phyloP scores from a whole-genome alignment of 2,113 vertebrate genomes.

The Gopherus evgoodei region DNA sequence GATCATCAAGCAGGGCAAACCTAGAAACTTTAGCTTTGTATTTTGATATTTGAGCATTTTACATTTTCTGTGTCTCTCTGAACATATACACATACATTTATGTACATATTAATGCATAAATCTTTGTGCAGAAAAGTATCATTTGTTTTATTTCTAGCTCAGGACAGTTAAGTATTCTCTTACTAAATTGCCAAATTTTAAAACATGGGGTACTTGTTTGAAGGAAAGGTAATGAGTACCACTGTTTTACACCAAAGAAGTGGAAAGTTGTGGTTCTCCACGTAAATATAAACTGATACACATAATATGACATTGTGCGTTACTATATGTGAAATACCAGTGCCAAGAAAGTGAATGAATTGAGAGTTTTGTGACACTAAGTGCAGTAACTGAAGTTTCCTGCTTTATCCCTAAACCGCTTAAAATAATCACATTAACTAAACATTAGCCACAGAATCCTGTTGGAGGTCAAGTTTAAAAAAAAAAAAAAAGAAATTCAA shows the following conservation, averaged over 20 bases:
- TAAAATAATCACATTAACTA: background rate
- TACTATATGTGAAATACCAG: background rate
- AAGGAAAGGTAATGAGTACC: constrained; percentile 44
- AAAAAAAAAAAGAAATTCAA: rapidly evolving
- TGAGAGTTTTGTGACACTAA: background rate
- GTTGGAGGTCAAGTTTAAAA: background rate
- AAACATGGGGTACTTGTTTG: background rate
- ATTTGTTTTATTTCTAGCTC: background rate
- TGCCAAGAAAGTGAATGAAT: background rate
- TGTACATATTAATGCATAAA: background rate
- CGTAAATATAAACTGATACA: background rate
- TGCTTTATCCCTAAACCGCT: background rate
- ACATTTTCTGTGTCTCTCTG: background rate
- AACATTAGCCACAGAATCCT: background rate
- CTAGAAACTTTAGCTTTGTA: background rate
- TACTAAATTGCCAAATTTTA: background rate
- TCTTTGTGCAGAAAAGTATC: background rate
- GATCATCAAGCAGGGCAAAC: background rate
- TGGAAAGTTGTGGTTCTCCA: background rate
- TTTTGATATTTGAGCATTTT: background rate
- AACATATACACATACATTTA: constrained; percentile 32
- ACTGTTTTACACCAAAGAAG: constrained; percentile 28
- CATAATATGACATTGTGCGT: rapidly evolving
- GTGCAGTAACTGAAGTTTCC: background rate
- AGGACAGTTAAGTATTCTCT: background rate